These are phyloP conservation scores for Myotis findleyi DNA, from an alignment of 2,797 vertebrate species.

Conservation along the genomic window DNA sequence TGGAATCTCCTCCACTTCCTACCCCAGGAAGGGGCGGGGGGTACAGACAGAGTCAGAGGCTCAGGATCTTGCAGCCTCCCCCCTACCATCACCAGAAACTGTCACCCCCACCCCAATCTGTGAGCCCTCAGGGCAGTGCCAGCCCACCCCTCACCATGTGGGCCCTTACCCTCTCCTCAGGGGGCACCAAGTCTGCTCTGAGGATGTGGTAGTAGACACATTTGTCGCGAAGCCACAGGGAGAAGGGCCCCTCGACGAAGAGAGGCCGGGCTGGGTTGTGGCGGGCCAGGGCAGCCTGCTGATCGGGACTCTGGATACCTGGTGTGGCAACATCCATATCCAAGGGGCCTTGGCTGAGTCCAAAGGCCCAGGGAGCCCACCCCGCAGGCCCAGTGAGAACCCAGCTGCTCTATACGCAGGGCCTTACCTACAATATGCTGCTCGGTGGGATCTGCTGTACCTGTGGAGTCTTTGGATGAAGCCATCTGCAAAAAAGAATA, in stretches of 20 bases:
- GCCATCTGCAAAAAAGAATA: conserved; percentile 85
- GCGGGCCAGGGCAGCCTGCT: conserved; percentile 89
- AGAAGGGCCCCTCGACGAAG: conserved; percentile 94
- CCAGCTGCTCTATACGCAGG: rapidly evolving
- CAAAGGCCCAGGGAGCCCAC: background rate
- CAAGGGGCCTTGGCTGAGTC: background rate
- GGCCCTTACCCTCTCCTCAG: conserved; percentile 87
- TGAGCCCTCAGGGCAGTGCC: background rate
- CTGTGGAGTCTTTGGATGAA: conserved; percentile 84
- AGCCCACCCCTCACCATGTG: no score
- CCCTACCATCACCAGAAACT: background rate
- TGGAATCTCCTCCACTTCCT: conserved; percentile 89
- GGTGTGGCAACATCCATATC: background rate
- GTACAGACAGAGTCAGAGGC: background rate
- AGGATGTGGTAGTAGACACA: conserved; percentile 93
- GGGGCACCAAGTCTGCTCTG: conserved; percentile 90
- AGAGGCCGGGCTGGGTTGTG: conserved; percentile 89
- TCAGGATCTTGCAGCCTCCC: background rate
- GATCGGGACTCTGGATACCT: conserved; percentile 94
- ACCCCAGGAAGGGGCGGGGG: background rate
- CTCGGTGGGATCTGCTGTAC: conserved; percentile 79
- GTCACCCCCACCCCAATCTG: background rate
- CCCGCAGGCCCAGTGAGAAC: background rate
- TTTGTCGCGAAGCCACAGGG: conserved; percentile 92
- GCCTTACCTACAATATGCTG: conserved; percentile 88